These are phyloP conservation scores for Callimorpha dominula DNA, from an alignment of 2,888 invertebrate species.

Conservation along the genomic window DNA sequence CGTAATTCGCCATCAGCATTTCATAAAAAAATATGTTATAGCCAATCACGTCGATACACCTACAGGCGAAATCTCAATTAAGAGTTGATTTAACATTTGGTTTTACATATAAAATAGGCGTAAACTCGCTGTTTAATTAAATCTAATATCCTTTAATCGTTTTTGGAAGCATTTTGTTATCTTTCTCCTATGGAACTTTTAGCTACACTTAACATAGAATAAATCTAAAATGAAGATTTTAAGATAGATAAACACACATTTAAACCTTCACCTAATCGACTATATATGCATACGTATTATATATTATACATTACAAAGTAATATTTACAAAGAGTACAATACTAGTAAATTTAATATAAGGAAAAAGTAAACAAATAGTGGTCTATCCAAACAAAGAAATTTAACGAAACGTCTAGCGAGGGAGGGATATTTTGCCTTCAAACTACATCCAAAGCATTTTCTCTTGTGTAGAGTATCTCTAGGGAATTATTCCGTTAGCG, in stretches of 20 bases:
- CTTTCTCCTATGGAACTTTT: not conserved
- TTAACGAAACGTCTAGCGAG: no score
- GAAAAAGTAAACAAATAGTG: no score
- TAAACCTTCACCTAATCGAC: no score
- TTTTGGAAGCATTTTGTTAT: not conserved
- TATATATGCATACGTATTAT: no score
- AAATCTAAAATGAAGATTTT: not conserved
- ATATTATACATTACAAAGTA: no score
- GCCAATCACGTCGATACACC: constrained; percentile 28
- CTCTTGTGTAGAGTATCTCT: no score
- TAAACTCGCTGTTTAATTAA: not conserved
- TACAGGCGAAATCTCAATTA: constrained; percentile 19
- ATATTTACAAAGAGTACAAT: no score
- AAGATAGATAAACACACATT: not conserved
- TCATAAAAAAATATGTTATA: constrained; percentile 41
- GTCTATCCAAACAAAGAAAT: no score
- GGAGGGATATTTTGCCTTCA: no score
- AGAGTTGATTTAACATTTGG: not conserved
- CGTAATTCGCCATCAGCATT: constrained; percentile 42
- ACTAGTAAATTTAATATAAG: no score
- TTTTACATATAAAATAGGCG: constrained; percentile 1
- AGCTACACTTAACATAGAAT: not conserved
- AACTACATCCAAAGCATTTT: no score
- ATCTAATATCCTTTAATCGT: not conserved
- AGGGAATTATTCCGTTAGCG: no score